Base-by-base conservation (phyloP, 1,140 invertebrate species). In the Brachionus plicatilis region DNA sequence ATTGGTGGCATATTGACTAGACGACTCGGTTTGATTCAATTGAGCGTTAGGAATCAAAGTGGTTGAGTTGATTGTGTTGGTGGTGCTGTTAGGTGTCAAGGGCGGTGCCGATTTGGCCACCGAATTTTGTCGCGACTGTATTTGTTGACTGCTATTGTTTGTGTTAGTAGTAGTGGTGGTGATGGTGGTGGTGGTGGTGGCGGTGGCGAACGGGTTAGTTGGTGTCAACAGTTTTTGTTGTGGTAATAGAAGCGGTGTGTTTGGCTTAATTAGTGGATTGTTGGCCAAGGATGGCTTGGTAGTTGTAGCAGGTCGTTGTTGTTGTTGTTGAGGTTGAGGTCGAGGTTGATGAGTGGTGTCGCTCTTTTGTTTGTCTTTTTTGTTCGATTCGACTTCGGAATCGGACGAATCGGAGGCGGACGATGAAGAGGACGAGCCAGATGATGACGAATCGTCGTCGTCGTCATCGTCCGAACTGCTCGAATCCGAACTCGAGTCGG, bases 401-500 rank as follows among this genome's bases (percentile, higher is more conserved):
- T 76, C 72, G 11, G 72, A 76, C 7, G 43, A 50, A 6, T 76
- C 72, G 3, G 27, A 37, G 4, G 8, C 17, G 1, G 72, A 76
- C 5, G 72, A 76, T 9, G 17, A 37, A 12, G 72, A 76, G 9
- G 72, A 47, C 3, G 79, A 82, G 43, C 79, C 43, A 0, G 79
- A 82, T 14, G 79, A 82, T n/a, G 68, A 72, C 17, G 68, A 68
- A 68, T 68, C 66, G 9, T 82, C 65, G 24, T 82, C 53, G 33
- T 82, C 79, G 27, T 82, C 79, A 33, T 33, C 29, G 24, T 82
- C 79, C 17, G 79, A 82, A 68, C 79, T 82, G 29, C 50, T 65
- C 14, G 79, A 82, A 17, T 82, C 79, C 20, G 79, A 82, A 82
- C 79, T 82, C 11, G 79, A 82, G n/a, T 82, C 79, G 17, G 79